Evolutionary conservation across 2,113 vertebrate genomes (phyloP).

Genomic region (Maylandia zebra): DNA sequence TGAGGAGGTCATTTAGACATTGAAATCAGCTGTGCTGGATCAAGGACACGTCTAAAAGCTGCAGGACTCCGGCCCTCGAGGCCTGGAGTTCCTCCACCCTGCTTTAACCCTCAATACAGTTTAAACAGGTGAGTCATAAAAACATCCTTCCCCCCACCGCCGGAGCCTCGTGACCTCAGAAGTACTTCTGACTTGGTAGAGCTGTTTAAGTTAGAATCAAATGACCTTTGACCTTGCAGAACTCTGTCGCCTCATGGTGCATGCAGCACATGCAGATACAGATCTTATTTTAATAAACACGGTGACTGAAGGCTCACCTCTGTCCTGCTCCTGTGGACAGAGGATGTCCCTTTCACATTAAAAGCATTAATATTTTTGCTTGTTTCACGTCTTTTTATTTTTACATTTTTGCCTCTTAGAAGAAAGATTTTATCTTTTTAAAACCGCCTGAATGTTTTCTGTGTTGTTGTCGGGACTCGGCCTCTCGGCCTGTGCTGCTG

Average conservation of each 20-base stretch:
- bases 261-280: neutral
- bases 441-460: neutral
- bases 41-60: accelerated
- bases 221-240: neutral
- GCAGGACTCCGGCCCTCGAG: neutral
- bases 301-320: neutral
- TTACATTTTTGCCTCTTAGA: neutral
- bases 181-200: neutral
- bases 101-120: neutral
- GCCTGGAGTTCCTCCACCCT: neutral
- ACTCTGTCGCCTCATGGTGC: neutral
- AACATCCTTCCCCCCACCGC: neutral
- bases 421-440: neutral
- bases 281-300: neutral
- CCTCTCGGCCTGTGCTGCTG: neutral
- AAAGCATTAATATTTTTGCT: neutral
- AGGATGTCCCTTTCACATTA: neutral
- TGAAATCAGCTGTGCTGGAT: neutral
- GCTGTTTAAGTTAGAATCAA: neutral
- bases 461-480: accelerated
- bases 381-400: accelerated
- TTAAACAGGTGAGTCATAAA: neutral
- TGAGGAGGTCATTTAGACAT: accelerated
- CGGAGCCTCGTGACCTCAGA: neutral
- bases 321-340: neutral